Percentiles rank a stretch among this genome's conserved stretches.
These are phyloP conservation scores for Altica lythri DNA, from an alignment of 2,888 invertebrate genomes.

Conservation along the genomic window DNA sequence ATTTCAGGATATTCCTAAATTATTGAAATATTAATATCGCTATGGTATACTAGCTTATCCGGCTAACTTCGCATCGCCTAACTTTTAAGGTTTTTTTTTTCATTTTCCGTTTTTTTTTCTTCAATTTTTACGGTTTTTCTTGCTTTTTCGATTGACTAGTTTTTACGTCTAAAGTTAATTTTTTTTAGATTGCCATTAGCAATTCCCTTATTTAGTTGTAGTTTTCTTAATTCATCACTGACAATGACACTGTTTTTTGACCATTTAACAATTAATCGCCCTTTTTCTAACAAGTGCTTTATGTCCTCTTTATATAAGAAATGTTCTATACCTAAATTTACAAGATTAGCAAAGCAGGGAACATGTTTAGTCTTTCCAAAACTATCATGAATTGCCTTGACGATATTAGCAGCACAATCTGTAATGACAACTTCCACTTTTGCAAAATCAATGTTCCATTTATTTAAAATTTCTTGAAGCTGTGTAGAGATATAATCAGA, in stretches of 20 bases:
- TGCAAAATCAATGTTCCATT: neutral
- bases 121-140: too few relatives aligned
- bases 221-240: slow-evolving; percentile 18
- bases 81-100: too few relatives aligned
- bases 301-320: neutral
- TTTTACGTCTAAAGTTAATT: slow-evolving; percentile 25
- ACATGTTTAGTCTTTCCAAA: slow-evolving; percentile 34
- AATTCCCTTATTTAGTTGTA: slow-evolving; percentile 9
- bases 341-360: slow-evolving; percentile 37
- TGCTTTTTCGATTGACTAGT: too few relatives aligned
- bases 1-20: too few relatives aligned
- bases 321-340: slow-evolving; percentile 18
- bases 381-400: slow-evolving; percentile 23
- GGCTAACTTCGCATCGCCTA: too few relatives aligned
- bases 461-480: neutral
- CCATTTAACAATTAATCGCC: slow-evolving; percentile 19
- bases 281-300: slow-evolving; percentile 9
- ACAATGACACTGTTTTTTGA: slow-evolving; percentile 18
- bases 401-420: slow-evolving; percentile 36
- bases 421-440: slow-evolving; percentile 32
- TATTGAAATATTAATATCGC: too few relatives aligned
- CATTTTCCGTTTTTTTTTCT: too few relatives aligned
- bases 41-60: too few relatives aligned
- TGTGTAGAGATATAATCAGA: neutral
- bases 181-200: slow-evolving; percentile 12